phyloP scores from a whole-genome alignment of 2,888 invertebrate genomes.

The Tenthredo scrophulariae region DNA sequence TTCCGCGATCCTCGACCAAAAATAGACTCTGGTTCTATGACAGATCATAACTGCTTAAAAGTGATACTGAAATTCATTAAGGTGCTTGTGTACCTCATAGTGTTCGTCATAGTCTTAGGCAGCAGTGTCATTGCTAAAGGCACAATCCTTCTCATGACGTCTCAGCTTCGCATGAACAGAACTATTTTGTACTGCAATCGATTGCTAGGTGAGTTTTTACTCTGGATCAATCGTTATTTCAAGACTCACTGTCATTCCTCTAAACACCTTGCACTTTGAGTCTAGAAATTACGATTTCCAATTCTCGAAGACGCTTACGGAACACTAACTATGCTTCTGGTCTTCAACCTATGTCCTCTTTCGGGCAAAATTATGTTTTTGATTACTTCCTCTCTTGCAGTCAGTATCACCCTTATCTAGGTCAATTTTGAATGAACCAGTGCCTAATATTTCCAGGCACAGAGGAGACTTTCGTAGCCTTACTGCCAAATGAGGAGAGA shows the following conservation, averaged over 20 bases:
- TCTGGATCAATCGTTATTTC: not conserved
- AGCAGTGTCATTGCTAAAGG: conserved; percentile 88
- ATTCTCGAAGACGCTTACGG: too few species aligned
- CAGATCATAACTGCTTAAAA: conserved; percentile 82
- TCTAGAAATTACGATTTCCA: not conserved
- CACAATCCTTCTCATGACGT: conserved; percentile 86
- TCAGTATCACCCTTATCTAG: not conserved
- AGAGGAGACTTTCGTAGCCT: conserved; percentile 83
- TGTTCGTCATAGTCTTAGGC: conserved; percentile 84
- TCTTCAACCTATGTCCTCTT: too few species aligned
- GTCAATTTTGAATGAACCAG: not conserved
- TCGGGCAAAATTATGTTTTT: too few species aligned
- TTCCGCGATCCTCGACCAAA: conserved; percentile 87
- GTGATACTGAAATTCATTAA: conserved; percentile 83
- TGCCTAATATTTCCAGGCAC: conserved; percentile 78
- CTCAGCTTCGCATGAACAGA: conserved; percentile 82
- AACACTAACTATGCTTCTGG: too few species aligned
- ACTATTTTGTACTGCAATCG: conserved; percentile 83
- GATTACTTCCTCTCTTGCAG: too few species aligned
- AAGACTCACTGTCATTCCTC: too few species aligned
- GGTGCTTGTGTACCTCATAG: conserved; percentile 84
- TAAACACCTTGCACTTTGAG: not conserved
- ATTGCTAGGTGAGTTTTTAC: conserved; percentile 73
- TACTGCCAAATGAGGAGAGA: conserved; percentile 83
- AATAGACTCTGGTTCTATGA: conserved; percentile 85